These are phyloP conservation scores for Ophion costatus DNA, from an alignment of 2,888 invertebrate genomes.

Conservation along the genomic window DNA sequence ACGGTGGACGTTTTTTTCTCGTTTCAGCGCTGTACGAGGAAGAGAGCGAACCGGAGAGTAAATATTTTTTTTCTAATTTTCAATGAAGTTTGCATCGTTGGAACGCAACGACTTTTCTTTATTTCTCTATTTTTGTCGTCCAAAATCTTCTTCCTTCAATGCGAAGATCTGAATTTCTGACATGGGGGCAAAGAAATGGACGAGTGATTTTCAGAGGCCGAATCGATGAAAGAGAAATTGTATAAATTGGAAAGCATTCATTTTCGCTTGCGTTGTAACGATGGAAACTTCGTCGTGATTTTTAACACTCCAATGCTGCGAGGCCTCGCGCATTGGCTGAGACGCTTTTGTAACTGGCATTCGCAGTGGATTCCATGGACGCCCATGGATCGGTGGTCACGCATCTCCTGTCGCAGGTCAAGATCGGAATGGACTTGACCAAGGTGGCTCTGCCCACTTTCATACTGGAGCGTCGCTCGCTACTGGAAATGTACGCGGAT, in stretches of 20 bases:
- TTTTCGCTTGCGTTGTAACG: too few relatives aligned
- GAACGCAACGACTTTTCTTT: too few relatives aligned
- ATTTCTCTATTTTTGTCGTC: too few relatives aligned
- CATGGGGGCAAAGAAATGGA: too few relatives aligned
- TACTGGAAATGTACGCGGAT: constrained; percentile 99
- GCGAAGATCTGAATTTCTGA: too few relatives aligned
- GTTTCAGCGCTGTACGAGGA: constrained; percentile 94
- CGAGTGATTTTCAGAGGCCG: too few relatives aligned
- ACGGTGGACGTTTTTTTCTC: constrained; percentile 64
- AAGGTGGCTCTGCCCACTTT: constrained; percentile 99
- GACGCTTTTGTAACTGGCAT: constrained; percentile 24
- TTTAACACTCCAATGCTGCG: neutral
- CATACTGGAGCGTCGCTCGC: constrained; percentile 97
- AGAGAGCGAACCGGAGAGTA: constrained; percentile 92
- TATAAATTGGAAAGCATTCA: too few relatives aligned
- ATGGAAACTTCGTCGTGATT: too few relatives aligned
- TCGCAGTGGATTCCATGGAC: constrained; percentile 93
- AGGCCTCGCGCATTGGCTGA: neutral
- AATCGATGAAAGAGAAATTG: too few relatives aligned
- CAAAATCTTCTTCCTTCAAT: too few relatives aligned
- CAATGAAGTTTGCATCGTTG: too few relatives aligned
- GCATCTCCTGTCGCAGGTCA: constrained; percentile 98
- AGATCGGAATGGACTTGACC: constrained; percentile 99
- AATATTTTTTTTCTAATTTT: constrained; percentile 76
- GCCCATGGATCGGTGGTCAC: constrained; percentile 98